Evolutionary conservation across 2,888 invertebrate species (phyloP), one percentile per base, ranked within the genome.

Genomic region (Pharmacophagus antenor): DNA sequence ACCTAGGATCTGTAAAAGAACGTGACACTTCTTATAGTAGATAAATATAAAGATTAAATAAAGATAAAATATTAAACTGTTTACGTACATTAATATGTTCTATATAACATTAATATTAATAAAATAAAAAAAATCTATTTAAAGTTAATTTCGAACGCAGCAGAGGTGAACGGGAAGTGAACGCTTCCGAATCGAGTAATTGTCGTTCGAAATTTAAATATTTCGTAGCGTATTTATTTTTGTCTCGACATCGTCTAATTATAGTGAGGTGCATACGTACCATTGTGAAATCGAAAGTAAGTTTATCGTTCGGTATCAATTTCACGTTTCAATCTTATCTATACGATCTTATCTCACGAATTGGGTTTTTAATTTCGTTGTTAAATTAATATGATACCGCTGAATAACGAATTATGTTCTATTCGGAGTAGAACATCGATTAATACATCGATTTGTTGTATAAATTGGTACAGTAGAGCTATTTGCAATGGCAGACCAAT

Each of bases 291-390:
- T 27, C 15, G 55, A 55, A 55, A 55, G 47, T 55, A 55, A 55
- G 46, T 68, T n/a, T n/a, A n/a, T n/a, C n/a, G 64, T 70, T 70
- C 66, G 67, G 67, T 64, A 44, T 71, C 67, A 71, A 70, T 75
- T 68, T 69, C 5, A 48, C 25, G 8, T 23, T 2, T 4, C 8
- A 27, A 71, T 73, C 79, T 80, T 76, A 76, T 73, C 70, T 69
- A n/a, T 7, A 17, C n/a, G 8, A 27, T 50, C 17, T 50, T 22
- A 52, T 42, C 22, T 42, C 2, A 41, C 41, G 41, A 10, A 41
- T 27, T 31, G 0, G 15, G 15, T 37, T 37, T 37, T 37, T n/a
- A 31, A 2, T 12, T 15, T n/a, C n/a, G n/a, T n/a, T n/a, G n/a
- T n/a, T n/a, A n/a, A n/a, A n/a, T n/a, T n/a, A n/a, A n/a, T n/a